Evolutionary conservation across 2,888 invertebrate species (phyloP), one percentile per base, ranked within the genome.

Genomic region (Brachyptera putata): DNA sequence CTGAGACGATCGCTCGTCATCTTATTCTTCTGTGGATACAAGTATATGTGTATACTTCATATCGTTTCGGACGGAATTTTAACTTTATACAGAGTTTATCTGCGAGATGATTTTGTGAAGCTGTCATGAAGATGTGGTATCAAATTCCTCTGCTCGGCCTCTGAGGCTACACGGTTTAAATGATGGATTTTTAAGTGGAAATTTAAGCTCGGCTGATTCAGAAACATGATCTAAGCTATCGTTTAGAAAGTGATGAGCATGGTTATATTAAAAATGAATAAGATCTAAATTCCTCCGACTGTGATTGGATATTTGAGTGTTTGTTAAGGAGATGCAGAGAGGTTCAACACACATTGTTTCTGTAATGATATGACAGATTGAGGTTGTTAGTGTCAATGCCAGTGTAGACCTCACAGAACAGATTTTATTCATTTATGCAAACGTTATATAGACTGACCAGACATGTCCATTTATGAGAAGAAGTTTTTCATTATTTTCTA

Each of bases 241-340:
- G 49, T 50, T 30, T 48, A 21, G 24, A 24, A 48, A n/a, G 25
- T 50, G 49, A 30, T 41, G 41, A 16, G 11, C 24, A 25, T 11
- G n/a, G 49, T 50, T 50, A 25, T 30, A 50, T 50, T 50, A 50
- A 50, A 50, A 50, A 50, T 50, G 49, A 25, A 50, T 50, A 30
- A 50, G 49, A 25, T 48, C 22, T 22, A 14, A 22, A 48, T 30
- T 50, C 13, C 26, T 11, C 26, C n/a, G 50, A 16, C 25, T n/a
- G 49, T 50, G 30, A 50, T 50, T 50, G 49, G 49, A 50, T 50
- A 50, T 26, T 16, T 26, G 49, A 24, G 25, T 25, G 49, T 50
- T 41, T 41, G 41, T 41, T 41, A 21, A 41, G 16, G 41, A n/a
- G 18, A 41, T 41, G 41, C 41, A 16, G 14, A 50, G 9, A 24